A percentile compares a stretch with the other conserved stretches of the same genome.
phyloP scores from a whole-genome alignment of 2,888 invertebrate genomes.

The Minunthozetes semirufus region DNA sequence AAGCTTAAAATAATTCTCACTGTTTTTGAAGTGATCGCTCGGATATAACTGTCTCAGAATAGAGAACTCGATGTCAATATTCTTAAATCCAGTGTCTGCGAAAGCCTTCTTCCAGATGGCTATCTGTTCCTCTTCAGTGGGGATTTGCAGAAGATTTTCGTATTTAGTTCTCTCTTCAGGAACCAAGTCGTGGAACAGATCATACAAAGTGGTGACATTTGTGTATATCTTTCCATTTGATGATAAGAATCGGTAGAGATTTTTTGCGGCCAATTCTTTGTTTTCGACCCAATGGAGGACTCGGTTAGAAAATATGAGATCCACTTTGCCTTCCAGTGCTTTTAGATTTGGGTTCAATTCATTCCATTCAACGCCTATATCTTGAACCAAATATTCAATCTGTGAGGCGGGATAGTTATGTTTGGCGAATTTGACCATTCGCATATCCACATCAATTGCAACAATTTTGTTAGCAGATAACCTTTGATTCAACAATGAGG shows the following conservation, averaged over 20 bases:
- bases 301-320: slow-evolving; percentile 32
- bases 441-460: slow-evolving; percentile 33
- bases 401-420: slow-evolving; percentile 27
- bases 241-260: slow-evolving; percentile 29
- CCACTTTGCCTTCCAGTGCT: slow-evolving; percentile 30
- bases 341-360: slow-evolving; percentile 25
- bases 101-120: slow-evolving; percentile 23
- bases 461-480: slow-evolving; percentile 27
- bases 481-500: slow-evolving; percentile 27
- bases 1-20: not conserved
- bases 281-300: slow-evolving; percentile 36
- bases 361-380: slow-evolving; percentile 32
- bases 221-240: slow-evolving; percentile 31
- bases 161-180: slow-evolving; percentile 20
- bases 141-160: slow-evolving; percentile 14
- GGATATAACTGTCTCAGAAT: slow-evolving; percentile 30
- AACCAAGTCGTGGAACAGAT: slow-evolving; percentile 30
- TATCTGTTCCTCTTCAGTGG: slow-evolving; percentile 29
- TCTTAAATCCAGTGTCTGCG: slow-evolving; percentile 7
- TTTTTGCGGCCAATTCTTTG: not conserved
- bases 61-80: slow-evolving; percentile 24
- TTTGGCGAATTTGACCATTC: slow-evolving; percentile 23
- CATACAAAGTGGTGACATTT: slow-evolving; percentile 33
- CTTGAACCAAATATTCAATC: slow-evolving; percentile 17
- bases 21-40: slow-evolving; percentile 28